Base-by-base conservation (phyloP, 1,140 invertebrate genomes). In the Trichonephila clavata region DNA sequence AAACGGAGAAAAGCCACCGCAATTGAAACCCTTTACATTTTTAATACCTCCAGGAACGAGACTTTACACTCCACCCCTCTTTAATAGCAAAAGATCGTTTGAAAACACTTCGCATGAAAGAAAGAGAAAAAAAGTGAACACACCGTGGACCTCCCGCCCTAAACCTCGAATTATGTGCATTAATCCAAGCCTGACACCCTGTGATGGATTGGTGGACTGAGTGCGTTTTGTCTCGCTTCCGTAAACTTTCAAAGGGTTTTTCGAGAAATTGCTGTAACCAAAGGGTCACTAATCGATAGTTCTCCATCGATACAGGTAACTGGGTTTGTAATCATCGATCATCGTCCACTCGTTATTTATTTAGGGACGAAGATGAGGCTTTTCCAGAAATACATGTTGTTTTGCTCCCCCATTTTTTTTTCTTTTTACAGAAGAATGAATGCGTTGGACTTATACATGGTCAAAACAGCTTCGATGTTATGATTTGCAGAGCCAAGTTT, bases 11-110 rank as follows among this genome's bases (percentile, higher is more conserved):
- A 63, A 68, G 24, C 27, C 88, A 18, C 24, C 0, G 13, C 88
- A 90, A 68, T 90, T 90, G 68, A 90, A 90, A 39, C 43, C 71
- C 39, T 91, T 84, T 91, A 91, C 39, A 91, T 91, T 81, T 91
- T 91, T 91, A 83, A 91, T 83, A 59, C 14, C 57, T n/a, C n/a
- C 18, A 68, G 32, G 50, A 71, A 71, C 61, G 20, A 88, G 61
- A 24, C 21, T 68, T 71, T 71, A 32, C 50, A 90, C 90, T 83
- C 90, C 80, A 91, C 71, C 80, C 77, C 60, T 43, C 50, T 63
- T 91, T 50, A 83, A 91, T 63, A 91, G 20, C 50, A 43, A 43
- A 43, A 43, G 43, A 43, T 43, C 88, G 68, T 43, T 32, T 20
- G 24, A 80, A 80, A 90, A 89, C 32, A 60, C 50, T 24, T 43